Evolutionary conservation across 2,888 invertebrate genomes (phyloP).

Genomic region (Platypus cylindrus): DNA sequence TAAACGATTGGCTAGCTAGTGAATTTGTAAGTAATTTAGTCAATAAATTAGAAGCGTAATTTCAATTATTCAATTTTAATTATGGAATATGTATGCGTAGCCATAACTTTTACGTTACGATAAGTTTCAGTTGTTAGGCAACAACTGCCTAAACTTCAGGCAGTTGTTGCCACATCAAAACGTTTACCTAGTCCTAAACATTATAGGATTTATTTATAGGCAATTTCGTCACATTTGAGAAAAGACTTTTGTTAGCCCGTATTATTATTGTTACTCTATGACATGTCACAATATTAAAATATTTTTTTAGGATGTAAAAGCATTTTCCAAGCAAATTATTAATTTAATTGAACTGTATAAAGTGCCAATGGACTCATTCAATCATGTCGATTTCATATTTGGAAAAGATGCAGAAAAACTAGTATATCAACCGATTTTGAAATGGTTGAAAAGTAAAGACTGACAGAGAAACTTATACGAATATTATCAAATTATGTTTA

Average conservation of each 20-base stretch:
- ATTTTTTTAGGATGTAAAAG: slow-evolving; percentile 39
- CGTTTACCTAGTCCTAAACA: too few relatives aligned
- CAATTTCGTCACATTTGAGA: not conserved
- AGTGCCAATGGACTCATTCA: slow-evolving; percentile 37
- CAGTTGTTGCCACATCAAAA: too few relatives aligned
- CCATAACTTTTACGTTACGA: too few relatives aligned
- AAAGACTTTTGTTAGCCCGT: too few relatives aligned
- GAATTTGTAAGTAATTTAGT: slow-evolving; percentile 41
- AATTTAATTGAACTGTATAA: slow-evolving; percentile 41
- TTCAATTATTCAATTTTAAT: too few relatives aligned
- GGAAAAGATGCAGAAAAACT: slow-evolving; percentile 46
- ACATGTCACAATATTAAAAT: not conserved
- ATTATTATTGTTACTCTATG: not conserved
- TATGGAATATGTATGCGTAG: too few relatives aligned
- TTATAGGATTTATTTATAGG: not conserved
- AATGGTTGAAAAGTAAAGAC: too few relatives aligned
- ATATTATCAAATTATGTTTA: too few relatives aligned
- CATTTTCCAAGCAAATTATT: slow-evolving; percentile 41
- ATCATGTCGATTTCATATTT: slow-evolving; percentile 60
- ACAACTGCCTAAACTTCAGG: too few relatives aligned
- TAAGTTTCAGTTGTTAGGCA: too few relatives aligned
- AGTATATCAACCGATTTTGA: slow-evolving; percentile 37
- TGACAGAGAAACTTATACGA: too few relatives aligned
- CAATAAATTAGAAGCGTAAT: slow-evolving; percentile 17
- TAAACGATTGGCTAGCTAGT: slow-evolving; percentile 61